These are phyloP conservation scores for Gavialis gangeticus DNA, from an alignment of 2,113 vertebrate genomes.

Conservation along the genomic window DNA sequence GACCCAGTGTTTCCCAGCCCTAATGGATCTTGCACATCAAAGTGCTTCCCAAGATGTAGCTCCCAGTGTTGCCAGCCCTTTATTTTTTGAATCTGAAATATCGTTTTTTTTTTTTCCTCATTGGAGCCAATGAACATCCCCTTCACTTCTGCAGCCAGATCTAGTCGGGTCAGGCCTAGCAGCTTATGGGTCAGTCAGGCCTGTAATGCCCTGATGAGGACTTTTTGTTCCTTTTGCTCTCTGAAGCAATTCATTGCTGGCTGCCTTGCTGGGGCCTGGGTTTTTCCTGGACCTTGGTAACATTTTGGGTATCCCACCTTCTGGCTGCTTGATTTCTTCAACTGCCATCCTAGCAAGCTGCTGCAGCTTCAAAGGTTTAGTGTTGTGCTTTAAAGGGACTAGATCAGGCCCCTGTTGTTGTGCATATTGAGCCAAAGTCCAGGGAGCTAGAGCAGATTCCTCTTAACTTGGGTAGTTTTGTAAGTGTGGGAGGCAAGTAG, in stretches of 20 bases:
- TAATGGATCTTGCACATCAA: too few species aligned
- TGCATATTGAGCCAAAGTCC: too few species aligned
- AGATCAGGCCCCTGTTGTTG: too few species aligned
- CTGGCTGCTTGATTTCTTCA: neutral
- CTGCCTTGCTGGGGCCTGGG: too few species aligned
- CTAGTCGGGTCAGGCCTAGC: neutral
- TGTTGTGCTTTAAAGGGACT: too few species aligned
- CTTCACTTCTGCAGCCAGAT: neutral
- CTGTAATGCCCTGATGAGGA: neutral
- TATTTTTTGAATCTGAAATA: neutral
- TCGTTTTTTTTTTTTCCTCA: neutral
- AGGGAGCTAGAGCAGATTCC: too few species aligned
- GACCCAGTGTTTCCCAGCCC: neutral
- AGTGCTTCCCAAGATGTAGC: too few species aligned
- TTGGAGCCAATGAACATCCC: neutral
- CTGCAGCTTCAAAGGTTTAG: too few species aligned
- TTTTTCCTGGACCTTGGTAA: neutral
- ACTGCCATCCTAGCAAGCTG: neutral
- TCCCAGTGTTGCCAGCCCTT: neutral
- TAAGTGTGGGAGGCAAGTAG: too few species aligned
- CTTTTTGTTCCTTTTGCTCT: neutral
- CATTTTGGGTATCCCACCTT: rapidly evolving
- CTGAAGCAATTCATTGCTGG: neutral
- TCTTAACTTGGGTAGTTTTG: too few species aligned
- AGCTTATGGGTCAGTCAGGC: neutral